Conservation (phyloP, 2,888 invertebrate genomes). For the Callinectes sapidus region DNA sequence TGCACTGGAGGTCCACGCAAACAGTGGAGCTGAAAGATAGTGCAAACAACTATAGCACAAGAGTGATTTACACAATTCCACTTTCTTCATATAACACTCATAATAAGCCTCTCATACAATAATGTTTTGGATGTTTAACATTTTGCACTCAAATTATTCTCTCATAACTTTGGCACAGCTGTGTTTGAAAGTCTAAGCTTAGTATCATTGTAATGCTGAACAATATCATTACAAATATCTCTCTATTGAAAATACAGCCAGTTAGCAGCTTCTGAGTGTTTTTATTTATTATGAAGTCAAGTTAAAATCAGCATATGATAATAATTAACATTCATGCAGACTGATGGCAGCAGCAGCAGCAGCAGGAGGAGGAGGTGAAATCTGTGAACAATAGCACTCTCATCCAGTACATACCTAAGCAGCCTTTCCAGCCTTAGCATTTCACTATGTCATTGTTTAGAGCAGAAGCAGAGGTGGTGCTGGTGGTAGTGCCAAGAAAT, state of each 20-base stretch:
- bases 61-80: not conserved
- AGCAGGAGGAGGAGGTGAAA: too few species aligned
- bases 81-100: not conserved
- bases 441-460: too few species aligned
- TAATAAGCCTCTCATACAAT: not conserved
- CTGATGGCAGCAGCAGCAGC: too few species aligned
- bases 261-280: too few species aligned
- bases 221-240: not conserved
- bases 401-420: too few species aligned
- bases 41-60: not conserved
- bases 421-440: too few species aligned
- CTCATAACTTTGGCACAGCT: not conserved
- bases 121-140: not conserved
- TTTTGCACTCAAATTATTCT: not conserved
- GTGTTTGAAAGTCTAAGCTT: not conserved
- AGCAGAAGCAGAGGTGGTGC: too few species aligned
- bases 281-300: too few species aligned
- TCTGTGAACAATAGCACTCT: too few species aligned
- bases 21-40: conserved; percentile 52
- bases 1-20: conserved; percentile 56
- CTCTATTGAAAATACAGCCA: not conserved
- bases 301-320: too few species aligned
- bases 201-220: not conserved
- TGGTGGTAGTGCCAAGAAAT: too few species aligned
- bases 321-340: too few species aligned